These are phyloP conservation scores for Eupsilia transversa DNA, from an alignment of 2,888 invertebrate genomes.

Conservation along the genomic window DNA sequence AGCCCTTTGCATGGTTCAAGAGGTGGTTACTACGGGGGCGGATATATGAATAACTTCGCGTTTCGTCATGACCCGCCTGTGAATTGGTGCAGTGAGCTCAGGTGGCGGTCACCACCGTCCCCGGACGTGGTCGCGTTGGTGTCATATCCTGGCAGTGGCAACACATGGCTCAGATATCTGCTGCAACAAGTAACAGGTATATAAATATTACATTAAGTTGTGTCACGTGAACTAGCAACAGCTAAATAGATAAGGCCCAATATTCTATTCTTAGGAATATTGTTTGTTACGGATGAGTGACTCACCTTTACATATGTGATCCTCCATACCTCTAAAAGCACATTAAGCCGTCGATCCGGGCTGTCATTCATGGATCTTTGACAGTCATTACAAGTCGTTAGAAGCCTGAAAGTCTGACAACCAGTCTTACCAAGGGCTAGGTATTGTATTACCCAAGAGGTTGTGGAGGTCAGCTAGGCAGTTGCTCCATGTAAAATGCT, in stretches of 20 bases:
- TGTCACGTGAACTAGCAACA: background rate
- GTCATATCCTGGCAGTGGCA: slow-evolving; percentile 96
- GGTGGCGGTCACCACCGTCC: slow-evolving; percentile 86
- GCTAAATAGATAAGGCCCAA: background rate
- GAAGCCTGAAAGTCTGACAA: no score
- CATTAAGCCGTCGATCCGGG: no score
- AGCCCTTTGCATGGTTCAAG: slow-evolving; percentile 80
- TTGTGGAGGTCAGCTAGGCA: no score
- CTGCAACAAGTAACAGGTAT: slow-evolving; percentile 95
- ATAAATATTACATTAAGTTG: slow-evolving; percentile 18
- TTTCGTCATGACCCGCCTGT: slow-evolving; percentile 79
- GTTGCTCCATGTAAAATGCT: no score
- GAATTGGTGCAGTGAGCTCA: slow-evolving; percentile 90
- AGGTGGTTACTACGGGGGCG: slow-evolving; percentile 74
- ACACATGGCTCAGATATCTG: slow-evolving; percentile 95
- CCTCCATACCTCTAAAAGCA: no score
- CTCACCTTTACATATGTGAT: no score
- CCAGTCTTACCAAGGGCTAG: no score
- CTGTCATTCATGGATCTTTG: no score
- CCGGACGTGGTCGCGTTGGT: slow-evolving; percentile 91
- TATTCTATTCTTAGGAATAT: background rate
- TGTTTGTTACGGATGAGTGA: background rate
- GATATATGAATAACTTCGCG: slow-evolving; percentile 78
- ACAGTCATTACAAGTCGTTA: no score
- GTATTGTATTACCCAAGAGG: no score